Evolutionary conservation across 2,888 invertebrate species (phyloP), one percentile per base, ranked within the genome.

Genomic region (Dexiosoma caninum): DNA sequence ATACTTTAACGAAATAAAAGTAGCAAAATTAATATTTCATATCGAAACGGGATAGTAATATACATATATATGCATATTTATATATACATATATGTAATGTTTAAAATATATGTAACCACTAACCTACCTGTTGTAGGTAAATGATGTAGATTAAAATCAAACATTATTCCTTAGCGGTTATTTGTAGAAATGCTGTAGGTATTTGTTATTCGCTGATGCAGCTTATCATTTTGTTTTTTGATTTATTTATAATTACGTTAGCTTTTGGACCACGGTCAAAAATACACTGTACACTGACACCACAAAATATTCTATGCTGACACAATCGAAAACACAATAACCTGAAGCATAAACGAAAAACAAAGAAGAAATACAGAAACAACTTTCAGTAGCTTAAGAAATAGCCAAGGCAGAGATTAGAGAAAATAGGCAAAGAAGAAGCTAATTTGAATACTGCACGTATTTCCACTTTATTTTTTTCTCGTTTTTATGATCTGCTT

Each of bases 261-360:
- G 64, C 44, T 21, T 42, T 49, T 79, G 74, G 69, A 79, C 69
- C 79, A 62, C 49, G 67, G 60, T 55, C 53, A 53, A 59, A 67
- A 51, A 66, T 51, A 35, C 55, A 55, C 42, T 51, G 44, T 30
- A n/a, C 27, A 35, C 19, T 66, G 59, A 57, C 6, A 27, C 42
- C 42, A 64, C 44, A 21, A 46, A 42, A 27, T 78, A 32, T 57
- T 27, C 16, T 32, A 51, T 40, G 53, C 32, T 19, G 35, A 77
- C 30, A 14, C 9, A 49, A 57, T 2, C 21, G 49, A 30, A 67
- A 59, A 42, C 46, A 14, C 30, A 21, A 66, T 16, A 57, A 64
- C 71, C 19, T 53, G 42, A 66, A 27, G 66, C 51, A 44, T 49
- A 49, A 44, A 30, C 4, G 23, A 53, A 46, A 53, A 42, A 59